These are phyloP conservation scores for Torymus texanus DNA, from an alignment of 2,888 invertebrate genomes.

Conservation along the genomic window DNA sequence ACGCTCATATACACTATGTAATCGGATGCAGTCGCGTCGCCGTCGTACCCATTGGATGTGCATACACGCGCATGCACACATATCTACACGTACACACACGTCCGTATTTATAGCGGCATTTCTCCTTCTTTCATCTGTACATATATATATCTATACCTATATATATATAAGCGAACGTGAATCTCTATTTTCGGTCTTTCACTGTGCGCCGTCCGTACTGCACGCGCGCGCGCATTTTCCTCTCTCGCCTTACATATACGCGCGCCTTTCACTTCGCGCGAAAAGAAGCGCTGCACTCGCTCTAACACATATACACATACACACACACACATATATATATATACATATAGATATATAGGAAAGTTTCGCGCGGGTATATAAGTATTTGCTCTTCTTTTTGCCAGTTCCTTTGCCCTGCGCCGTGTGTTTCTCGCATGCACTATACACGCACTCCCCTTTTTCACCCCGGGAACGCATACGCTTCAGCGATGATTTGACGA, in stretches of 20 bases:
- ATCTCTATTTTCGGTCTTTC: slow-evolving; percentile 23
- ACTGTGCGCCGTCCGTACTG: no score
- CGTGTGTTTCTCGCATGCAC: not conserved
- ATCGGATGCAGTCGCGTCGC: slow-evolving; percentile 8
- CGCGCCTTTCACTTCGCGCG: slow-evolving; percentile 2
- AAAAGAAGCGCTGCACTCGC: no score
- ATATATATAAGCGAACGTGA: not conserved
- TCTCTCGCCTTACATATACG: not conserved
- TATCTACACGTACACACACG: not conserved
- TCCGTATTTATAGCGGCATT: slow-evolving; percentile 28
- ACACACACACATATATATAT: no score
- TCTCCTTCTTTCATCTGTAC: slow-evolving; percentile 33
- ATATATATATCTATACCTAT: slow-evolving; percentile 11
- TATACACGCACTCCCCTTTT: not conserved
- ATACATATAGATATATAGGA: no score
- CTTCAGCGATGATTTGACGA: slow-evolving; percentile 28
- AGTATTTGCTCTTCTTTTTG: no score
- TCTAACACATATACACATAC: no score
- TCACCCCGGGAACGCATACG: slow-evolving; percentile 50
- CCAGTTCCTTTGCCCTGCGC: not conserved
- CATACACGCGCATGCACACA: no score
- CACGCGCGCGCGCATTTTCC: not conserved
- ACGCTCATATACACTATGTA: no score
- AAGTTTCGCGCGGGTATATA: no score
- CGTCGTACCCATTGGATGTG: not conserved